Evolutionary conservation across 2,113 vertebrate species (phyloP).

Genomic region (Psilopsiagon aurifrons): DNA sequence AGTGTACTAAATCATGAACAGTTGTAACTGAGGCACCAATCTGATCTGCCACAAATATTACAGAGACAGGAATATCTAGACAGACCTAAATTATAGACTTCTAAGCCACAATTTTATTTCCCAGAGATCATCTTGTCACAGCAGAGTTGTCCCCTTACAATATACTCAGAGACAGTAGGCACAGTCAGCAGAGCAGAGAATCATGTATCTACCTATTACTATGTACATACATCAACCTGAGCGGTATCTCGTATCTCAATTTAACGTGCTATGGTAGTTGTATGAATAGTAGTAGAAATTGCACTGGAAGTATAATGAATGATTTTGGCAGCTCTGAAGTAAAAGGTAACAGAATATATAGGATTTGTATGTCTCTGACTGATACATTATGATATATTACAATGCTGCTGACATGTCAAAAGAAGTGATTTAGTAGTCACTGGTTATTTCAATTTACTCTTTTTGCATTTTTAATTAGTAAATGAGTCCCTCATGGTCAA

Average conservation of each 20-base stretch:
- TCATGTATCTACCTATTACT: neutral
- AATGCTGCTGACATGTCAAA: slow-evolving; percentile 72
- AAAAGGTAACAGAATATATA: slow-evolving; percentile 38
- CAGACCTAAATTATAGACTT: neutral
- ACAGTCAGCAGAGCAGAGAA: neutral
- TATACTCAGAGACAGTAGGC: neutral
- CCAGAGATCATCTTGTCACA: neutral
- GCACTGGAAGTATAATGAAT: neutral
- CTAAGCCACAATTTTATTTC: neutral
- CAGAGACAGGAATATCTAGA: neutral
- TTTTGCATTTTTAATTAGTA: slow-evolving; percentile 95
- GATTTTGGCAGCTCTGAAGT: slow-evolving; percentile 40
- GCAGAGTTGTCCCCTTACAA: neutral
- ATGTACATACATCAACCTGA: neutral
- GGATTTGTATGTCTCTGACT: slow-evolving; percentile 66
- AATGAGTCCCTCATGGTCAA: slow-evolving; percentile 87
- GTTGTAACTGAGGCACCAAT: neutral
- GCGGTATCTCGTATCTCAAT: neutral
- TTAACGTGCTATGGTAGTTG: neutral
- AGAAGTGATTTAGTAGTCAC: slow-evolving; percentile 85
- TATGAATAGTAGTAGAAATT: neutral
- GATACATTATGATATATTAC: slow-evolving; percentile 76
- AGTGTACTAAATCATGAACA: neutral
- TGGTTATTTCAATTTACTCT: slow-evolving; percentile 86
- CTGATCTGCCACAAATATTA: neutral